phyloP scores from a whole-genome alignment of 2,797 vertebrate genomes.

The Harpagifer antarcticus region DNA sequence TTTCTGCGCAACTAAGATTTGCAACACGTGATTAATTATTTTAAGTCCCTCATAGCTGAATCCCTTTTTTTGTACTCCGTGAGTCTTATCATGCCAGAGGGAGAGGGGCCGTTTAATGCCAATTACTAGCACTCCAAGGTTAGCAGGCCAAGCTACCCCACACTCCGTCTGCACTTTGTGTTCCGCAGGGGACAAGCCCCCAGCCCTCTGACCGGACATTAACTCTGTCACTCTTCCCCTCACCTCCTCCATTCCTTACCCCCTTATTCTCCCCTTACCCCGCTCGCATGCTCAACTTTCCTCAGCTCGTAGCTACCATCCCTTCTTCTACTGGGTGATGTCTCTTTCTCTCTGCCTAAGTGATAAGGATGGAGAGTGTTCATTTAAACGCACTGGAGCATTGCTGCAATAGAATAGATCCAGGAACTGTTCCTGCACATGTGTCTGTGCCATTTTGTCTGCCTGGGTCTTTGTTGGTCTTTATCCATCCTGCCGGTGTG shows the following conservation, averaged over 20 bases:
- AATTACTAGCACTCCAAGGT: conserved; percentile 81
- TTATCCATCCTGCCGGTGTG: conserved; percentile 36
- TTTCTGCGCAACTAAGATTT: conserved; percentile 33
- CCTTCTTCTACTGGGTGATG: conserved; percentile 14
- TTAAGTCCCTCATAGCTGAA: conserved; percentile 34
- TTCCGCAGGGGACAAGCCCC: conserved; percentile 55
- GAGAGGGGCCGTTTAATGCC: conserved; percentile 75
- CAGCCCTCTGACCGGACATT: conserved; percentile 51
- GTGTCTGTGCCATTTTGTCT: conserved; percentile 39
- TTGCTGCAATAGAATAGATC: conserved; percentile 32
- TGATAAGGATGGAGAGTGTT: conserved; percentile 32
- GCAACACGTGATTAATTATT: conserved; percentile 25
- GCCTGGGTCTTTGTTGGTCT: conserved; percentile 35
- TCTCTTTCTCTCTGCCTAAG: conserved; percentile 25
- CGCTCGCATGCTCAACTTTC: conserved; percentile 10
- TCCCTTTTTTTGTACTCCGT: conserved; percentile 33
- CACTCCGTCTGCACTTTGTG: conserved; percentile 71
- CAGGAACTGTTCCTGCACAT: conserved; percentile 21
- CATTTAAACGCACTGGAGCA: conserved; percentile 40
- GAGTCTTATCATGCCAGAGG: conserved; percentile 65
- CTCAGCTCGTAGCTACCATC: conserved; percentile 13
- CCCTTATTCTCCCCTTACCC: neutral
- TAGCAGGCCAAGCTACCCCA: conserved; percentile 75
- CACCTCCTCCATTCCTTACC: neutral
- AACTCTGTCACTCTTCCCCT: conserved; percentile 24